Base-by-base conservation (phyloP, 2,888 invertebrate species). In the Mylabris sibirica region DNA sequence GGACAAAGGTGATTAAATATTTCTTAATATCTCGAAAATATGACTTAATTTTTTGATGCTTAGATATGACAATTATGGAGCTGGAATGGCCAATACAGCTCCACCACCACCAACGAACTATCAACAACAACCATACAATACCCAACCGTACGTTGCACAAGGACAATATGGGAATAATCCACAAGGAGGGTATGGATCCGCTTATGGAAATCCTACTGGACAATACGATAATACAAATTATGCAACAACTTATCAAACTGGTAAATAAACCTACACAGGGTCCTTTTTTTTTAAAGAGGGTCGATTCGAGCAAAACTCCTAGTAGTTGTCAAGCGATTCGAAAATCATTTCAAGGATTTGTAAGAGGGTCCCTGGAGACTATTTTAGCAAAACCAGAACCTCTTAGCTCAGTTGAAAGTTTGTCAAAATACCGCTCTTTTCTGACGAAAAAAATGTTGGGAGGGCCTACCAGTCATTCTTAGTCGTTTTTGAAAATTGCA, bases 1-100 rank as follows among this genome's bases (percentile, higher is more conserved):
- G 78, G 78, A 62, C 80, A 80, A 72, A 75, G 76, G 77, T 78
- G 69, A 72, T 71, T 71, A 65, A 70, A 70, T 74, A 71, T 71
- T 8, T 60, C 41, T 35, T 34, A 35, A 60, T 53, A 69, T 60
- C 11, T 14, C 65, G 59, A 61, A 30, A 20, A 34, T 66, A 41
- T 41, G 3, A 26, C 34, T 26, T 14, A 44, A 34, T 60, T 67
- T 66, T 30, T 62, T 69, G 22, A 22, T 24, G 12, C 60, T 66
- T 61, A 65, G 74, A 63, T 64, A 69, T 20, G 71, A 73, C 65
- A 69, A 72, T 26, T 73, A 72, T 38, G 69, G 71, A 8, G 69
- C 71, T 57, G 72, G 76, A 63, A 67, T 71, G 59, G 71, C 12
- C 4, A 22, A 22, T 53, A 69, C 12, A 68, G 72, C 60, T 61